Base-by-base conservation (phyloP, 2,113 vertebrate species). In the Merops nubicus region DNA sequence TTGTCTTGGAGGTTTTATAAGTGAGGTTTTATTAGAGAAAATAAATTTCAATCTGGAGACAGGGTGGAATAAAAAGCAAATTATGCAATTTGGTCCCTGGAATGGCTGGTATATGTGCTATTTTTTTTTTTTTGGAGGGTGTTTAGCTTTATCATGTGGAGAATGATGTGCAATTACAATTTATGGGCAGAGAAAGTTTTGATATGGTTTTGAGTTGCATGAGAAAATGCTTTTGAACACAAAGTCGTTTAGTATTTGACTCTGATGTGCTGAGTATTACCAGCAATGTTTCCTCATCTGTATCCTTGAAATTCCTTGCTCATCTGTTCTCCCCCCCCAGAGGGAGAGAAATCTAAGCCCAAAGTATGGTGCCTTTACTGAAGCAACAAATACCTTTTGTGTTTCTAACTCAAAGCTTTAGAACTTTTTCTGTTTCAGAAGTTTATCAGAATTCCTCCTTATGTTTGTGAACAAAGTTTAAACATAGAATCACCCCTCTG, bases 271-370 rank as follows among this genome's bases (percentile, higher is more conserved):
- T 72, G 36, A 15, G 31, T 86, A n/a, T 89, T 72, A 51, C 29
- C 36, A 91, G 69, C 36, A 91, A 88, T 90, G n/a, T 70, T 95
- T 86, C 56, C 53, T 92, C 53, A 56, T 75, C 40, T 3, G 4
- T 81, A 84, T 91, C 69, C 80, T 92, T 91, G 85, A 91, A 91
- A 91, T 94, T 91, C 88, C 53, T 78, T 81, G 43, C 54, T 90
- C 79, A 28, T 88, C 68, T 90, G 6, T 70, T 67, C 38, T 72
- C 31, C 51, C 57, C 34, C n/a, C 29, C 23, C 43, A 60, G 76
- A 80, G 31, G 17, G 36, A 36, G 36, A 56, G 51, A 94, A 72
- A 81, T 78, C 36, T 45, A 42, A 89, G n/a, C 56, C 48, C 0
- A 3, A 67, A 86, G 33, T 51, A 47, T 23, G 2, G 3, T 94